Evolutionary conservation across 2,888 invertebrate genomes (phyloP).

Genomic region (Apotomis betuletana): DNA sequence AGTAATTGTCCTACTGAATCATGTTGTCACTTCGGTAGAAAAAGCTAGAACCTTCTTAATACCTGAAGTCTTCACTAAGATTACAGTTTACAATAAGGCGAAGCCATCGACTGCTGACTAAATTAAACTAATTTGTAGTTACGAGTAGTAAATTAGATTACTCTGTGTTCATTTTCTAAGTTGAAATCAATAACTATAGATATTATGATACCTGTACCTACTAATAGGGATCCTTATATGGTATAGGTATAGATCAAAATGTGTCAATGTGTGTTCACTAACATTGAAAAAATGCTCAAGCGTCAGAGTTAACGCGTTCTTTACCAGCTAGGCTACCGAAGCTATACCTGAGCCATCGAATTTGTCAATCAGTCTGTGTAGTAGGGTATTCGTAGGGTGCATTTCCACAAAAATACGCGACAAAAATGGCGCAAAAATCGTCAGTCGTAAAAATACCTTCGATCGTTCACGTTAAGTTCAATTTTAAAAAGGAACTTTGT

Average conservation of each 20-base stretch:
- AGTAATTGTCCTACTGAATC: neutral
- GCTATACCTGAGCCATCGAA: too few species aligned
- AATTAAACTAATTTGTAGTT: conserved; percentile 58
- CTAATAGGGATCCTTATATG: too few species aligned
- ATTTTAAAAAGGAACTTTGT: conserved; percentile 17
- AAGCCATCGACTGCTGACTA: conserved; percentile 60
- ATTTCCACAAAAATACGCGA: too few species aligned
- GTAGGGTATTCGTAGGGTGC: too few species aligned
- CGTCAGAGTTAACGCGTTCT: too few species aligned
- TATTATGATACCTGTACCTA: neutral
- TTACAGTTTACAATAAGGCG: conserved; percentile 44
- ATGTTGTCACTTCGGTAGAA: neutral
- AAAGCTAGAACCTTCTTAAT: conserved; percentile 15
- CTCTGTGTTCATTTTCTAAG: conserved; percentile 14
- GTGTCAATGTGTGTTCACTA: too few species aligned
- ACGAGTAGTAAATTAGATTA: neutral
- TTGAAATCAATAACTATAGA: neutral
- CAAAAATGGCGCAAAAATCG: too few species aligned
- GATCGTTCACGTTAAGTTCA: neutral
- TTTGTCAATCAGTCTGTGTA: too few species aligned
- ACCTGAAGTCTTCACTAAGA: conserved; percentile 38
- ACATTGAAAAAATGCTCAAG: too few species aligned
- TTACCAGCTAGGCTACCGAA: too few species aligned
- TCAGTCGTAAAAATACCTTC: too few species aligned
- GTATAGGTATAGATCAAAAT: too few species aligned